Evolutionary conservation across 2,888 invertebrate genomes (phyloP).

Genomic region (Formica aserva): DNA sequence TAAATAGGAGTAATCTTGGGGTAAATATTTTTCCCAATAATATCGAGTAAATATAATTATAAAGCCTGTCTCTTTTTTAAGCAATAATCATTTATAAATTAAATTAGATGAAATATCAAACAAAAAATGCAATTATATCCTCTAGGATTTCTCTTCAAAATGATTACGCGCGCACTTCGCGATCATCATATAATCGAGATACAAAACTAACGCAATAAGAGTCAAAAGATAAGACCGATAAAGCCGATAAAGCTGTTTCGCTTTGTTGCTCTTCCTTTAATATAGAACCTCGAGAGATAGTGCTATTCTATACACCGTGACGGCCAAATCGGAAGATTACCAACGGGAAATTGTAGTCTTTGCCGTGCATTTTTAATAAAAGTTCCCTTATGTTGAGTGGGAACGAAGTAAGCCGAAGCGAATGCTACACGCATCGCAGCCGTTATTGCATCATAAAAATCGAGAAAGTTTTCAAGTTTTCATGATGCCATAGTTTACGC

Average conservation of each 20-base stretch:
- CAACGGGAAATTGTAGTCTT: slow-evolving; percentile 64
- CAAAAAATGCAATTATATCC: background rate
- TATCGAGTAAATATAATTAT: background rate
- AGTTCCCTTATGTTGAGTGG: slow-evolving; percentile 69
- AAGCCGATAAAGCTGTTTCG: background rate
- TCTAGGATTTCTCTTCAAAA: background rate
- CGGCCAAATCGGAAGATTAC: slow-evolving; percentile 67
- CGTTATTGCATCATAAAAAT: slow-evolving; percentile 72
- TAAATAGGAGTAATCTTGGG: background rate
- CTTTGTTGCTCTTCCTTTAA: background rate
- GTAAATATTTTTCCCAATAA: background rate
- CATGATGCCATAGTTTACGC: slow-evolving; percentile 13
- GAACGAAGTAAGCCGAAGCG: slow-evolving; percentile 43
- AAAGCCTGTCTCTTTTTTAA: background rate
- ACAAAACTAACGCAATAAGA: background rate
- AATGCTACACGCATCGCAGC: slow-evolving; percentile 61
- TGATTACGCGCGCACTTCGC: background rate
- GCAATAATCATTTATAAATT: background rate
- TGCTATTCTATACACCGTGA: background rate
- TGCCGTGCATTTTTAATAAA: slow-evolving; percentile 72
- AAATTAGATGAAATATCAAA: background rate
- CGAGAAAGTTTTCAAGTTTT: slow-evolving; percentile 66
- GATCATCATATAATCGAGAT: background rate
- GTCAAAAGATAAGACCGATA: background rate
- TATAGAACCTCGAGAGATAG: background rate